Conservation (phyloP, 2,888 invertebrate genomes). For the Pediacus dermestoides region DNA sequence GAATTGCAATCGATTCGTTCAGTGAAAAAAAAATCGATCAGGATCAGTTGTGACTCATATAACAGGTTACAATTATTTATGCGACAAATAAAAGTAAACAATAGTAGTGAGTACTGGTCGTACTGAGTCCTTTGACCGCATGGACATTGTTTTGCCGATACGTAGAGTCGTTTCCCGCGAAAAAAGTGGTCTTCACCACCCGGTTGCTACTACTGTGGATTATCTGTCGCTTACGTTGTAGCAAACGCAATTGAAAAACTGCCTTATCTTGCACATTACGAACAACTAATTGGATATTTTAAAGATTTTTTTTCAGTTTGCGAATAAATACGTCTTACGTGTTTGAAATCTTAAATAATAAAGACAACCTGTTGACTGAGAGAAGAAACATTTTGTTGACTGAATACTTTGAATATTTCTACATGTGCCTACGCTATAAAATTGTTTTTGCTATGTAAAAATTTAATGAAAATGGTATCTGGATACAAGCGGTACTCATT, state of each 20-base stretch:
- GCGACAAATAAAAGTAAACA: slow-evolving; percentile 50
- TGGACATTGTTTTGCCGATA: slow-evolving; percentile 44
- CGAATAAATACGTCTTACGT: slow-evolving; percentile 43
- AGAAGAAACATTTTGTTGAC: slow-evolving; percentile 33
- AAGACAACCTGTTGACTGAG: slow-evolving; percentile 29
- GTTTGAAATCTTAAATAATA: slow-evolving; percentile 40
- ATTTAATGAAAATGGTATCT: no score
- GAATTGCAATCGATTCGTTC: slow-evolving; percentile 31
- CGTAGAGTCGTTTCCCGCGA: slow-evolving; percentile 42
- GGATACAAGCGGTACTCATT: no score
- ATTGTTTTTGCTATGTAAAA: no score
- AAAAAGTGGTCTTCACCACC: slow-evolving; percentile 46
- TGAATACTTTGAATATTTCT: slow-evolving; percentile 27
- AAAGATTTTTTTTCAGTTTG: slow-evolving; percentile 41
- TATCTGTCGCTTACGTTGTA: slow-evolving; percentile 41
- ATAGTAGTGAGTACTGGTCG: slow-evolving; percentile 47
- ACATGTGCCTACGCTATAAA: no score
- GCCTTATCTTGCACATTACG: slow-evolving; percentile 45
- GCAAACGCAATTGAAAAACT: slow-evolving; percentile 40
- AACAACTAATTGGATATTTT: slow-evolving; percentile 46
- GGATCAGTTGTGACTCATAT: slow-evolving; percentile 46
- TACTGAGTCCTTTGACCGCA: slow-evolving; percentile 46
- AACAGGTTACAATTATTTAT: slow-evolving; percentile 50
- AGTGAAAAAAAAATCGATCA: slow-evolving; percentile 40
- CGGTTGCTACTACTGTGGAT: slow-evolving; percentile 32